Evolutionary conservation across 1,140 invertebrate genomes (phyloP).

Genomic region (Eulimnadia texana): DNA sequence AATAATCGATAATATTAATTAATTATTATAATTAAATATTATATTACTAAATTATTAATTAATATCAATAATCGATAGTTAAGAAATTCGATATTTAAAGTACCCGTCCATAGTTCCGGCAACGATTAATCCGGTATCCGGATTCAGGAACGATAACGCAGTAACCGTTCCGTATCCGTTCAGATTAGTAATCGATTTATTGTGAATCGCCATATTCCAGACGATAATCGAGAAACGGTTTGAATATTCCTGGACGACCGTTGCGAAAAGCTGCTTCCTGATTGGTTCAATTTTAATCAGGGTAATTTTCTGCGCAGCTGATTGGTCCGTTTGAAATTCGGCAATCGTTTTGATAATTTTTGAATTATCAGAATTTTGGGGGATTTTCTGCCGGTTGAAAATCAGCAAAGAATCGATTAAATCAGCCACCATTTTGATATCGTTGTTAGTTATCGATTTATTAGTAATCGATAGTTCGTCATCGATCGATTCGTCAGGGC

Average conservation of each 20-base stretch:
- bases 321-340: neutral
- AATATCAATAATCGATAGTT: too few relatives aligned
- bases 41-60: neutral
- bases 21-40: neutral
- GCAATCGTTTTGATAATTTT: neutral
- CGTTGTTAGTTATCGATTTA: neutral
- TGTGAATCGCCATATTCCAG: too few relatives aligned
- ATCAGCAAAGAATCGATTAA: neutral
- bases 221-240: neutral
- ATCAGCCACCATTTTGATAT: neutral
- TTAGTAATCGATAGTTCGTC: neutral
- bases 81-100: too few relatives aligned
- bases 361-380: neutral
- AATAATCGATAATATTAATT: neutral
- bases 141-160: too few relatives aligned
- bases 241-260: neutral
- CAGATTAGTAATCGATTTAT: too few relatives aligned
- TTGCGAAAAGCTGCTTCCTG: neutral
- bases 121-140: too few relatives aligned
- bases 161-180: too few relatives aligned
- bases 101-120: too few relatives aligned
- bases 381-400: neutral
- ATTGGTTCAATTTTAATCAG: neutral
- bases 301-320: neutral
- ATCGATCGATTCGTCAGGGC: neutral